phyloP scores from a whole-genome alignment of 1,140 invertebrate species.

The Aphelenchoides avenae region DNA sequence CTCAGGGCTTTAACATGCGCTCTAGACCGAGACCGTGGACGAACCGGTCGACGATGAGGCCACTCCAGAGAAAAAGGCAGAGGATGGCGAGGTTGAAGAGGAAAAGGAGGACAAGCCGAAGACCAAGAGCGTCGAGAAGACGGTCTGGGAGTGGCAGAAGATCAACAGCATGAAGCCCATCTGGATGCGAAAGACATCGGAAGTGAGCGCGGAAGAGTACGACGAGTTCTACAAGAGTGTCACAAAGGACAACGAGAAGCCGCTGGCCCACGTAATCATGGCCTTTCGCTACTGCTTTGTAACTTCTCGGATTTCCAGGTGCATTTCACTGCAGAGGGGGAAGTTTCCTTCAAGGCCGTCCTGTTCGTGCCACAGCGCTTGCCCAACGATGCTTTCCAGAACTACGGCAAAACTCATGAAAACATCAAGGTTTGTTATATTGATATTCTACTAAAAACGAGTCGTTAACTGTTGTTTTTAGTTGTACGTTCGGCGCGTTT shows the following conservation, averaged over 20 bases:
- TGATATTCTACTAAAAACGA: neutral
- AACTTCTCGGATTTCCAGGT: constrained; percentile 65
- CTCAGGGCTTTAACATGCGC: neutral
- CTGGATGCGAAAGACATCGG: constrained; percentile 84
- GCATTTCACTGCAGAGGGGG: constrained; percentile 97
- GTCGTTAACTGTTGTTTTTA: constrained; percentile 46
- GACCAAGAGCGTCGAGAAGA: constrained; percentile 86
- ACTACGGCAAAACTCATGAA: constrained; percentile 86
- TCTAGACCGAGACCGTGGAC: constrained; percentile 75
- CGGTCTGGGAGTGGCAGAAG: constrained; percentile 94
- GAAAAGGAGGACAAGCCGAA: constrained; percentile 70
- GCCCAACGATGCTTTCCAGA: constrained; percentile 85
- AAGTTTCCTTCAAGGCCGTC: constrained; percentile 94
- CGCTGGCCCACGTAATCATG: constrained; percentile 65
- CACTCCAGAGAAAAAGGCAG: constrained; percentile 60
- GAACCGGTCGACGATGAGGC: constrained; percentile 67
- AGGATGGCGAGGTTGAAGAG: constrained; percentile 69
- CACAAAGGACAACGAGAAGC: constrained; percentile 82
- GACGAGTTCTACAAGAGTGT: constrained; percentile 87
- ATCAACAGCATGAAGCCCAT: constrained; percentile 91
- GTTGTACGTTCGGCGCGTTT: constrained; percentile 89
- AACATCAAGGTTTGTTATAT: constrained; percentile 74
- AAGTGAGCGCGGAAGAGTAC: constrained; percentile 83
- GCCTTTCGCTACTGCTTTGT: neutral
- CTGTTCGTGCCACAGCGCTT: constrained; percentile 83